These are phyloP conservation scores for Pimpla rufipes DNA, from an alignment of 2,888 invertebrate genomes.

Conservation along the genomic window DNA sequence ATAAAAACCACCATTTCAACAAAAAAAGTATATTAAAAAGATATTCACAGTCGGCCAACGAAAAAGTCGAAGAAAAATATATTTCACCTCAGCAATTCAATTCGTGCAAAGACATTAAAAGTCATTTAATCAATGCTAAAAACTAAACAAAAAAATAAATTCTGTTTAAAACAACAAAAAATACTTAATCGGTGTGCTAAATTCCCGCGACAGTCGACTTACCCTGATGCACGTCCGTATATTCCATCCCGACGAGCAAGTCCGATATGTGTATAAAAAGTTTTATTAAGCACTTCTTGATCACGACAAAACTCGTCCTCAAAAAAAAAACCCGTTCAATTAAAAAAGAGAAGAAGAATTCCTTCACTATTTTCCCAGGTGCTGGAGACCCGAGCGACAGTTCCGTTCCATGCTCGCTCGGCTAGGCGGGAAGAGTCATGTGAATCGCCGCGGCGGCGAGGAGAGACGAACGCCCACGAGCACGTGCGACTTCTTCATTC, in stretches of 20 bases:
- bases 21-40: no score
- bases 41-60: no score
- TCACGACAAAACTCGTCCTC: constrained; percentile 60
- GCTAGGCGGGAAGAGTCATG: not conserved
- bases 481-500: constrained; percentile 56
- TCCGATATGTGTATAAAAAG: constrained; percentile 38
- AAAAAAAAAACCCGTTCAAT: not conserved
- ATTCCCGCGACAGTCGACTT: no score
- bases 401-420: not conserved
- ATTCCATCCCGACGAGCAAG: constrained; percentile 63
- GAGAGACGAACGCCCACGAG: constrained; percentile 58
- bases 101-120: no score
- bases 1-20: not conserved
- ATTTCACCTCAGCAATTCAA: no score
- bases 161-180: not conserved
- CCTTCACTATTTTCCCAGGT: not conserved
- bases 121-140: not conserved
- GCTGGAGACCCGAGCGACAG: not conserved
- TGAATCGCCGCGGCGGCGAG: constrained; percentile 9
- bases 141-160: not conserved
- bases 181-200: no score
- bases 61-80: no score
- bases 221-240: constrained; percentile 69
- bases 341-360: no score
- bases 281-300: constrained; percentile 69